Conservation (phyloP, 2,113 vertebrate genomes). For the Psilopogon haemacephalus region DNA sequence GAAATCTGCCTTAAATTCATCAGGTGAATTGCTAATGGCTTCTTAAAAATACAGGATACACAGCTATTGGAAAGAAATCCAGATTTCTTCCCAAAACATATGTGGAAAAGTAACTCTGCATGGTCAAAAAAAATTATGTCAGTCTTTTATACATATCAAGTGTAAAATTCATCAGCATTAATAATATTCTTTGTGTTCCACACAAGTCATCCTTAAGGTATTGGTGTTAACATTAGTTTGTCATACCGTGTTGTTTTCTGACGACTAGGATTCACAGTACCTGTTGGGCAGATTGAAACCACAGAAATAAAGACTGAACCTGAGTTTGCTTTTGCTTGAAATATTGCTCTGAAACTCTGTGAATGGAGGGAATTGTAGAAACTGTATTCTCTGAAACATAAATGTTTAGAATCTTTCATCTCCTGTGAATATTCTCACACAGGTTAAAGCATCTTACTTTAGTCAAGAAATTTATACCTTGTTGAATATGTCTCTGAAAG, state of each 20-base stretch:
- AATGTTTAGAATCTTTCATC: constrained; percentile 1
- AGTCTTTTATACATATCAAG: not conserved
- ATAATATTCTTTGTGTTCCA: not conserved
- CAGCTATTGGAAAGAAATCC: not conserved
- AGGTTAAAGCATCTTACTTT: not conserved
- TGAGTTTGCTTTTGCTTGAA: not conserved
- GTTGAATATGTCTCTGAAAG: not conserved
- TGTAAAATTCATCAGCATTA: not conserved
- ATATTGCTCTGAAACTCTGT: not conserved
- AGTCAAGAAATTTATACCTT: not conserved
- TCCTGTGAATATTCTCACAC: not conserved
- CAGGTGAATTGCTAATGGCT: not conserved
- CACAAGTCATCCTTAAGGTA: not conserved
- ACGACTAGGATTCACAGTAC: not conserved
- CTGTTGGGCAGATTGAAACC: not conserved
- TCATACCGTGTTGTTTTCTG: not conserved
- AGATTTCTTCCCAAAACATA: not conserved
- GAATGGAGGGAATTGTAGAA: not conserved
- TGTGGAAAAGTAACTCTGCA: not conserved
- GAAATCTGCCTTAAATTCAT: not conserved
- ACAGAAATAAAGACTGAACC: not conserved
- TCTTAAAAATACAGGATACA: not conserved
- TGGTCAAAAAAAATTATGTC: not conserved
- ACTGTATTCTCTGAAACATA: not conserved
- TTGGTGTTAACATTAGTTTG: not conserved